phyloP scores from a whole-genome alignment of 2,797 vertebrate genomes.

The Bradypodion ventrale region DNA sequence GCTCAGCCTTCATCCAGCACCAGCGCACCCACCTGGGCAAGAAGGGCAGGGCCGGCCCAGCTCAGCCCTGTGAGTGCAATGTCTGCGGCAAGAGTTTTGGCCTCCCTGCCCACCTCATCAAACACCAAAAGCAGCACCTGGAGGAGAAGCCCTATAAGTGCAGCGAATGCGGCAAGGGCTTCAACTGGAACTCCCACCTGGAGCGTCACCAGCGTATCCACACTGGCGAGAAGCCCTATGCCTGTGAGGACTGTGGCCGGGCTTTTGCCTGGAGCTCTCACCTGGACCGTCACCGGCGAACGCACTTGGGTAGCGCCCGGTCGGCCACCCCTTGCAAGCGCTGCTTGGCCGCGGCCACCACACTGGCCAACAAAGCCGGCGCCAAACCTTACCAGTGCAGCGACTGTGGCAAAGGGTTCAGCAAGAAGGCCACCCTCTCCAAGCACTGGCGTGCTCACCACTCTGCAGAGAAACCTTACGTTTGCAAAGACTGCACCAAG shows the following conservation, averaged over 20 bases:
- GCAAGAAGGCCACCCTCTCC: slow-evolving; percentile 52
- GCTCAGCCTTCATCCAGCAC: slow-evolving; percentile 7
- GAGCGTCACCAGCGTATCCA: slow-evolving; percentile 69
- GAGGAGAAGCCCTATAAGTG: slow-evolving; percentile 56
- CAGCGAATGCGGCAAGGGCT: slow-evolving; percentile 60
- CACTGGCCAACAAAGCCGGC: neutral
- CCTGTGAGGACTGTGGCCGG: slow-evolving; percentile 59
- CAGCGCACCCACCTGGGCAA: slow-evolving; percentile 21
- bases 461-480: slow-evolving; percentile 58
- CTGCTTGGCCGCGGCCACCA: fast-evolving
- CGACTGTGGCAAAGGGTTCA: slow-evolving; percentile 70
- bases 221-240: slow-evolving; percentile 53
- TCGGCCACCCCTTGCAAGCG: neutral
- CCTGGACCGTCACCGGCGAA: slow-evolving; percentile 63
- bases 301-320: slow-evolving; percentile 12
- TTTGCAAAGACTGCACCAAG: slow-evolving; percentile 58
- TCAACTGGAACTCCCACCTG: slow-evolving; percentile 72
- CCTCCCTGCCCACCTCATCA: neutral
- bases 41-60: neutral
- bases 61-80: fast-evolving
- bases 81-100: neutral
- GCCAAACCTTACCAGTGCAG: slow-evolving; percentile 58
- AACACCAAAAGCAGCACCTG: neutral
- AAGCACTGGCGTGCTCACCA: slow-evolving; percentile 64
- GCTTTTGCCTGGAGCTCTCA: slow-evolving; percentile 72